Conservation (phyloP, 2,113 vertebrate genomes). For the Piprites chloris region DNA sequence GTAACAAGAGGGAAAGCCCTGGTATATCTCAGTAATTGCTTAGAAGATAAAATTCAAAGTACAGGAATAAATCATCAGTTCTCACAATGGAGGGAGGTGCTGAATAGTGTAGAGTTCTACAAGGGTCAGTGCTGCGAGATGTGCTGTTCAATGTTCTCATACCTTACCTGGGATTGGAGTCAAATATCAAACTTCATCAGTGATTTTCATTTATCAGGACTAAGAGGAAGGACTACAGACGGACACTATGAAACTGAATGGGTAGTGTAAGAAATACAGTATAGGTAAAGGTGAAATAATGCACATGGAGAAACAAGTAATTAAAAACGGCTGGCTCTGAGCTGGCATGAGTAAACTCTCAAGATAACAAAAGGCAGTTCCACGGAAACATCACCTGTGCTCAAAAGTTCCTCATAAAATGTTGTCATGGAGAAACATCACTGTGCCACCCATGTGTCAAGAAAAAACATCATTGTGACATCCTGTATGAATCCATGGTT, state of each 20-base stretch:
- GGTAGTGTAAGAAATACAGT: background rate
- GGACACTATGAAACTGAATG: background rate
- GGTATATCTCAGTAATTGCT: background rate
- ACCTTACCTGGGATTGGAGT: background rate
- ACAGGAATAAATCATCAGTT: background rate
- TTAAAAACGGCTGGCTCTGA: background rate
- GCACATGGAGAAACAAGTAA: background rate
- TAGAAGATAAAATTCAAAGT: constrained; percentile 20
- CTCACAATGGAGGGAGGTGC: background rate
- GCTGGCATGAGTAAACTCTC: background rate
- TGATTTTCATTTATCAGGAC: background rate
- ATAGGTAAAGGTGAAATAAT: background rate
- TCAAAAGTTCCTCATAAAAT: background rate
- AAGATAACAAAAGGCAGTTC: background rate
- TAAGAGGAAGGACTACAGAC: background rate
- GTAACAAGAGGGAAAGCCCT: background rate
- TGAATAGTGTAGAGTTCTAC: background rate
- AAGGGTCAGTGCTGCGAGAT: background rate
- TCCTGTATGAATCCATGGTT: background rate
- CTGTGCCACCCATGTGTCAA: too few relatives aligned
- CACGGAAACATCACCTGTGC: background rate
- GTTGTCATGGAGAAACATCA: background rate
- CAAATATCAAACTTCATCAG: background rate
- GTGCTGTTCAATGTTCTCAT: background rate
- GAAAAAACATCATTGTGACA: background rate